Conservation (phyloP, 2,113 vertebrate species). For the Megalops atlanticus region DNA sequence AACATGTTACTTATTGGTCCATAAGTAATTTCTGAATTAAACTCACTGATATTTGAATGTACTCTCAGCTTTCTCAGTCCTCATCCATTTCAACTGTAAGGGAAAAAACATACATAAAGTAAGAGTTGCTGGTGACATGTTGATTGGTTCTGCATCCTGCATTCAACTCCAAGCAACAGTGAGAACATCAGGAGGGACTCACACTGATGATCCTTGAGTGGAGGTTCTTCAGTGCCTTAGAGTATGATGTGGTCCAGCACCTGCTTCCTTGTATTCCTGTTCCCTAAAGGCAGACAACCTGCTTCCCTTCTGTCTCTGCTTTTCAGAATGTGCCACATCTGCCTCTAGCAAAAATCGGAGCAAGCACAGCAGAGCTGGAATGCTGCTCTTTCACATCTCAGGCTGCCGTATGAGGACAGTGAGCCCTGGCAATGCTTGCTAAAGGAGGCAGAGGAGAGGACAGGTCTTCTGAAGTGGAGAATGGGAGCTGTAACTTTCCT, state of each 20-base stretch:
- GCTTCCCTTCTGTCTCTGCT: background rate
- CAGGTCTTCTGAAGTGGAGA: slow-evolving; percentile 1
- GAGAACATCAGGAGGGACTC: slow-evolving; percentile 9
- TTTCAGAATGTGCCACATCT: too few species aligned
- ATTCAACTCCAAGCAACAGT: background rate
- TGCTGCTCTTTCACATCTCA: background rate
- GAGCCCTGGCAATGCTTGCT: background rate
- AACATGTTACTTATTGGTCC: too few species aligned
- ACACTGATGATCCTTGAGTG: background rate
- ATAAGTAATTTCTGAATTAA: too few species aligned
- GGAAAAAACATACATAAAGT: too few species aligned
- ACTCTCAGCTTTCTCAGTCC: too few species aligned
- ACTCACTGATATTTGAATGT: too few species aligned
- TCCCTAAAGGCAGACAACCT: too few species aligned
- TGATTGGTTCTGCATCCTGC: too few species aligned
- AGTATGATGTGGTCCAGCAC: too few species aligned
- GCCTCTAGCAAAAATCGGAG: background rate
- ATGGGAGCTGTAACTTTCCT: background rate
- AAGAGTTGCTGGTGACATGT: too few species aligned
- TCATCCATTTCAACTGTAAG: too few species aligned
- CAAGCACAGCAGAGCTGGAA: background rate
- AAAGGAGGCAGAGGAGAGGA: background rate
- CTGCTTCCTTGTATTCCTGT: too few species aligned
- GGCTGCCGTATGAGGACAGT: background rate
- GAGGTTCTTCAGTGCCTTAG: background rate